Conservation (phyloP, 1,140 invertebrate species). For the Leptoteleia sp. region DNA sequence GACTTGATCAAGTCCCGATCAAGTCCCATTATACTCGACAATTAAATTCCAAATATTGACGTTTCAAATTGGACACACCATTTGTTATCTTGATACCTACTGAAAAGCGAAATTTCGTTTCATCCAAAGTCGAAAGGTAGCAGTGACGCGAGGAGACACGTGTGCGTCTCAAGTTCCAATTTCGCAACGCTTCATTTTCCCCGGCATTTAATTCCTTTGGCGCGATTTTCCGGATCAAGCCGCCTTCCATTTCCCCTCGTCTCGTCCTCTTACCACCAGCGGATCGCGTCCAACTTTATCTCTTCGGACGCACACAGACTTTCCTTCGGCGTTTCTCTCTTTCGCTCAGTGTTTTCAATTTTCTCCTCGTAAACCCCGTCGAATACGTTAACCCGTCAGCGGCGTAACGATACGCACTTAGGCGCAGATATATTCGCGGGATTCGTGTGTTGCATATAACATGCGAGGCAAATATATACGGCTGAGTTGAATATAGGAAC, state of each 20-base stretch:
- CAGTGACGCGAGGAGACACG: background rate
- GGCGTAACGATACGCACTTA: conserved; percentile 58
- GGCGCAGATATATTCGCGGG: conserved; percentile 33
- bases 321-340: conserved; percentile 23
- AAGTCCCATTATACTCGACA: no score
- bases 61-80: no score
- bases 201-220: conserved; percentile 28
- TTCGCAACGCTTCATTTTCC: conserved; percentile 55
- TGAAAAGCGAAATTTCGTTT: conserved; percentile 7
- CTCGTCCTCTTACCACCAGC: background rate
- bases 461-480: conserved; percentile 42
- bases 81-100: no score
- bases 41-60: no score
- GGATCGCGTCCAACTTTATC: conserved; percentile 31
- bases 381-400: conserved; percentile 46
- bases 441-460: conserved; percentile 54
- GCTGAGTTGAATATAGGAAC: conserved; percentile 41
- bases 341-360: conserved; percentile 53
- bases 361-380: conserved; percentile 40
- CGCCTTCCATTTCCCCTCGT: no score
- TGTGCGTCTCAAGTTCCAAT: conserved; percentile 12
- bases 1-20: no score
- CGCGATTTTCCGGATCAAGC: no score
- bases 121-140: conserved; percentile 7
- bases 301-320: conserved; percentile 19